phyloP scores from a whole-genome alignment of 2,888 invertebrate genomes.

The Noctuana brunneofusca region DNA sequence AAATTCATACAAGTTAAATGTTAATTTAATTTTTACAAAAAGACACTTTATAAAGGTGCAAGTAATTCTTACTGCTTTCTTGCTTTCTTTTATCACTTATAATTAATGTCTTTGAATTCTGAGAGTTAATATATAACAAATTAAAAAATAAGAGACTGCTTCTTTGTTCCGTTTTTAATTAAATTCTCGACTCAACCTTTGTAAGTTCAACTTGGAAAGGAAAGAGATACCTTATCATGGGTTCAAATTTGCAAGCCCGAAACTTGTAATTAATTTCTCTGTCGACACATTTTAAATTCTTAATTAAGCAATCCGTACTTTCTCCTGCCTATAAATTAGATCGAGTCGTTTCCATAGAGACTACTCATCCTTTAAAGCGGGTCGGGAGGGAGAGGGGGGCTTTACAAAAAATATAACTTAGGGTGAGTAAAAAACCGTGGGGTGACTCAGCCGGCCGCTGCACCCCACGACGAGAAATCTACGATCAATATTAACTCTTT shows the following conservation, averaged over 20 bases:
- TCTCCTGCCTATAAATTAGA: slow-evolving; percentile 83
- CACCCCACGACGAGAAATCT: slow-evolving; percentile 82
- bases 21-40: not conserved
- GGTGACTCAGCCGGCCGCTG: slow-evolving; percentile 84
- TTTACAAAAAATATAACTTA: slow-evolving; percentile 83
- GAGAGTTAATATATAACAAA: slow-evolving; percentile 11
- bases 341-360: slow-evolving; percentile 83
- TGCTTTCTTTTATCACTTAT: not conserved
- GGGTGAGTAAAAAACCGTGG: slow-evolving; percentile 84
- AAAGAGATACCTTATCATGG: slow-evolving; percentile 52
- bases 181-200: slow-evolving; percentile 57
- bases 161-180: slow-evolving; percentile 51
- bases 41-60: not conserved
- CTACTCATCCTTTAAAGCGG: slow-evolving; percentile 84
- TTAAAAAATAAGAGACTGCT: slow-evolving; percentile 16
- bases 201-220: slow-evolving; percentile 45
- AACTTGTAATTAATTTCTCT: slow-evolving; percentile 79
- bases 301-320: slow-evolving; percentile 83
- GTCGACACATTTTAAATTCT: slow-evolving; percentile 81
- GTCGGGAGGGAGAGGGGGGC: slow-evolving; percentile 66
- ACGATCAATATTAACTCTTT: slow-evolving; percentile 85
- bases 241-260: slow-evolving; percentile 60
- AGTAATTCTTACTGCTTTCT: too few species aligned
- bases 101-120: slow-evolving; percentile 7
- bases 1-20: too few species aligned